Conservation (phyloP, 1,140 invertebrate genomes). For the Magallana angulata region DNA sequence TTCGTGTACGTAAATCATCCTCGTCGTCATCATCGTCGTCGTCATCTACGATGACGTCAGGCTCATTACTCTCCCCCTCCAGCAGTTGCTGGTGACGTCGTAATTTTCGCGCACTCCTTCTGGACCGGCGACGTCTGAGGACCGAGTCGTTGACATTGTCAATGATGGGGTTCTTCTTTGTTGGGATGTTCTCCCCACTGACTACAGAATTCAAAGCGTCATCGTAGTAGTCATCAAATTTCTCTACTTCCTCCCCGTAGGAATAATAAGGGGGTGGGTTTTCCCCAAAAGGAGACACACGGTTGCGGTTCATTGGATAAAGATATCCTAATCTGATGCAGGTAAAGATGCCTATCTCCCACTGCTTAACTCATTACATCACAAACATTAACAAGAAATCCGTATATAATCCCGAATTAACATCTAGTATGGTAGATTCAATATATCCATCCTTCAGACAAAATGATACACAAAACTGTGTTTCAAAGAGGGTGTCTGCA, state of each 20-base stretch:
- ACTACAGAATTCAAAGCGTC: constrained; percentile 10
- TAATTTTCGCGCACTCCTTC: not conserved
- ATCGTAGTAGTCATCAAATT: not conserved
- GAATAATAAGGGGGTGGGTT: not conserved
- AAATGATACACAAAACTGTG: too few species aligned
- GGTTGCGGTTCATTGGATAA: not conserved
- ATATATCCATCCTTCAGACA: too few species aligned
- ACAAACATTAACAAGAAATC: too few species aligned
- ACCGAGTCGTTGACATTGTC: constrained; percentile 30
- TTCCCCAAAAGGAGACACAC: constrained; percentile 11
- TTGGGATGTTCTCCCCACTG: not conserved
- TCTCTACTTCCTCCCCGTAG: not conserved
- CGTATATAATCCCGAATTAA: too few species aligned
- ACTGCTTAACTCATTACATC: too few species aligned
- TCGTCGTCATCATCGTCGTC: not conserved
- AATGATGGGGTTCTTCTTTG: constrained; percentile 14
- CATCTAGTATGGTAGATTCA: too few species aligned
- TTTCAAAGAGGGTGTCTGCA: too few species aligned
- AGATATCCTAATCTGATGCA: too few species aligned
- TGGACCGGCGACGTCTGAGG: not conserved
- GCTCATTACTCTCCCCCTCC: too few species aligned
- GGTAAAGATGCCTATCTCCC: too few species aligned
- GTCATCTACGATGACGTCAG: not conserved
- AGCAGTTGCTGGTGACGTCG: not conserved
- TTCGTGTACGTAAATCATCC: not conserved